Evolutionary conservation across 1,140 invertebrate species (phyloP).

Genomic region (Pantala flavescens): DNA sequence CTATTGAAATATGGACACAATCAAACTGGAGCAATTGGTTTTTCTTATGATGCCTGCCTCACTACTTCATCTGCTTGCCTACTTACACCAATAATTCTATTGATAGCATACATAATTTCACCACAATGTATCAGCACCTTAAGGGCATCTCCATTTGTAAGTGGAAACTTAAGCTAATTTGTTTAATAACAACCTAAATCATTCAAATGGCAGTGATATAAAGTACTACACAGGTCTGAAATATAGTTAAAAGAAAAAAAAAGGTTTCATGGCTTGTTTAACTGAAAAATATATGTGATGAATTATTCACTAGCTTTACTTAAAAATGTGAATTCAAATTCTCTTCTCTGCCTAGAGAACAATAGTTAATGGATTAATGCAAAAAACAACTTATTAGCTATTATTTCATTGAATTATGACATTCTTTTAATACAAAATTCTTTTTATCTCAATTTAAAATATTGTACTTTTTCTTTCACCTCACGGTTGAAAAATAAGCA

Average conservation of each 20-base stretch:
- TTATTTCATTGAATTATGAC: too few species aligned
- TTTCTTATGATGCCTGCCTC: neutral
- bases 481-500: too few species aligned
- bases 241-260: neutral
- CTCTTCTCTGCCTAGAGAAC: neutral
- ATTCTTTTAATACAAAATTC: too few species aligned
- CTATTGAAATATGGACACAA: neutral
- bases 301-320: neutral
- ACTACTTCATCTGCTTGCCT: neutral
- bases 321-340: neutral
- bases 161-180: neutral
- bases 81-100: neutral
- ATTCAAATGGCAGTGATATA: neutral
- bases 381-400: too few species aligned
- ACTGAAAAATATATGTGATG: neutral
- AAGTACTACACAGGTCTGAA: neutral
- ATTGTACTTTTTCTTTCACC: too few species aligned
- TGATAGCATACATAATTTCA: neutral
- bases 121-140: neutral
- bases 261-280: neutral
- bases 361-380: too few species aligned
- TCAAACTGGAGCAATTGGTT: neutral
- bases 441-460: too few species aligned
- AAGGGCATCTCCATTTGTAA: neutral
- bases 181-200: neutral